Evolutionary conservation across 1,140 invertebrate species (phyloP), one percentile per base, ranked within the genome.

Genomic region (Zaprionus ornatus): DNA sequence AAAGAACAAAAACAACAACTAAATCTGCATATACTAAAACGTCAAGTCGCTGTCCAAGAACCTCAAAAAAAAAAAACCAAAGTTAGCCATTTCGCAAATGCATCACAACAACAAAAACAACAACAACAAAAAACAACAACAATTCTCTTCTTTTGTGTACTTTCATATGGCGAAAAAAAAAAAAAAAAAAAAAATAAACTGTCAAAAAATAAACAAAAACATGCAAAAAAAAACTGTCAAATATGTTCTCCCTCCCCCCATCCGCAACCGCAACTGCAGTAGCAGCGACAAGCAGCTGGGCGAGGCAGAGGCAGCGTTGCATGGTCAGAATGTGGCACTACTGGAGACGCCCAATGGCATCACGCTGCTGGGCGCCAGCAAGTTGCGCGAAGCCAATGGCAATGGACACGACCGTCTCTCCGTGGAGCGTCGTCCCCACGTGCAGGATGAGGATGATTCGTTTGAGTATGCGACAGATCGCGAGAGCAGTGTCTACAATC

Each of bases 401-500:
- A 81, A 74, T 7, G 64, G 45, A 13, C 68, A 71, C 56, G 86
- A 90, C n/a, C 85, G 85, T 10, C 21, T 80, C 4, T 80, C 81
- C 19, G 86, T 90, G 37, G 85, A 91, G 68, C 80, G 69, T 10
- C 80, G 81, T 5, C 37, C 54, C 17, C 63, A 29, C 13, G 25
- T 27, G 2, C 56, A 77, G 23, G 81, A 91, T 21, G 90, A 91
- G 25, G 90, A 91, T 37, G 90, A 91, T 55, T 91, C 90, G 4
- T 91, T 91, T 42, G 90, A 91, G 23, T 91, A 91, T 75, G 90
- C 25, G 25, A 91, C 90, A n/a, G 90, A 91, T 85, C 90, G 90
- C 9, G 90, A 91, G 63, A 91, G 90, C 68, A 87, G 87, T 35
- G 91, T 92, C 15, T 92, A 92, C 40, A 92, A 92, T 77, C 87